These are phyloP conservation scores for Habropoda laboriosa DNA, from an alignment of 1,140 invertebrate species.

Conservation along the genomic window DNA sequence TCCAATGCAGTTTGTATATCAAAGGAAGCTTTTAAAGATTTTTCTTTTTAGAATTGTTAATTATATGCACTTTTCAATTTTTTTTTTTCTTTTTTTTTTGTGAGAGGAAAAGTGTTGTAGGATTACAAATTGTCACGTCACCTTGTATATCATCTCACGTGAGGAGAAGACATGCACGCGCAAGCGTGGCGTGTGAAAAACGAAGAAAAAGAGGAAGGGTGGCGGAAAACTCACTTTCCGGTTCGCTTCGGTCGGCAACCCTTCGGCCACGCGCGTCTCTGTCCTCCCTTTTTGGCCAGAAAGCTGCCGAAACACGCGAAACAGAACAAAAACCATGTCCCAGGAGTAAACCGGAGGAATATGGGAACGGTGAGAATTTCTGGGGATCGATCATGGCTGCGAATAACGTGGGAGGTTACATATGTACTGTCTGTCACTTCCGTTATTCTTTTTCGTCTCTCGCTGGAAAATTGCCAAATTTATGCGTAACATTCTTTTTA, in stretches of 20 bases:
- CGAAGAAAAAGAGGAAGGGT: constrained; percentile 41
- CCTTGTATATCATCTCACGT: constrained; percentile 2
- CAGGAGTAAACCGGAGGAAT: background rate
- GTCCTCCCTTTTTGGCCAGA: constrained; percentile 12
- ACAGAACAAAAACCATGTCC: background rate
- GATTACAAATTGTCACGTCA: background rate
- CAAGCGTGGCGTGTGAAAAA: constrained; percentile 35
- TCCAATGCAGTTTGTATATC: no score
- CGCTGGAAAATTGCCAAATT: no score
- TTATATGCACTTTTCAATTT: no score
- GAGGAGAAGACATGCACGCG: constrained; percentile 2
- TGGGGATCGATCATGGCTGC: constrained; percentile 17
- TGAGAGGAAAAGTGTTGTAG: background rate
- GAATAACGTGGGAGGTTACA: background rate
- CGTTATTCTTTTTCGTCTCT: background rate
- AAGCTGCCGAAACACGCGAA: constrained; percentile 34
- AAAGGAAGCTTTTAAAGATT: no score
- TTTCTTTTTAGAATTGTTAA: no score
- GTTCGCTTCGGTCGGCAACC: constrained; percentile 49
- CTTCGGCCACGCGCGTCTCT: constrained; percentile 16
- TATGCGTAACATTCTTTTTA: no score
- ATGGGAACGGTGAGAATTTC: background rate
- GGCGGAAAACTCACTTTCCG: constrained; percentile 73
- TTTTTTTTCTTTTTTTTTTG: background rate
- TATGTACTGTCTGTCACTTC: background rate